phyloP scores from a whole-genome alignment of 2,888 invertebrate species.

The Nycteola revayana region DNA sequence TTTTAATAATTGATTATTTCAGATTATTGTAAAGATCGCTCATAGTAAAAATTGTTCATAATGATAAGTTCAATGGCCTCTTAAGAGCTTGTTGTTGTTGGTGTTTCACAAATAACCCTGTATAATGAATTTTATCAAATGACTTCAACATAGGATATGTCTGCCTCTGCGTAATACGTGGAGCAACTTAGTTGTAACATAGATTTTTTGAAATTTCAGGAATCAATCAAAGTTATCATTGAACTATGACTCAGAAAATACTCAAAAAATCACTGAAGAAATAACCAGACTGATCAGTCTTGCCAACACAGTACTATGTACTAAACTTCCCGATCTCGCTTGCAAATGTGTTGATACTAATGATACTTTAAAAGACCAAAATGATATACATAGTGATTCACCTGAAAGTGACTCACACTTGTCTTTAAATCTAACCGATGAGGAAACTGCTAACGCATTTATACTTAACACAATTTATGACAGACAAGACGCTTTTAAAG shows the following conservation, averaged over 20 bases:
- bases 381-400: constrained; percentile 11
- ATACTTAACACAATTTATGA: constrained; percentile 44
- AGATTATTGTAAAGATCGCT: too few species aligned
- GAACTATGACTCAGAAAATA: constrained; percentile 55
- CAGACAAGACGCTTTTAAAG: constrained; percentile 39
- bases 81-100: too few species aligned
- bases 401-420: constrained; percentile 34
- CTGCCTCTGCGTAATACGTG: too few species aligned
- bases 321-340: constrained; percentile 69
- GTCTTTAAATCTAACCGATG: constrained; percentile 45
- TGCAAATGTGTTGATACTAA: constrained; percentile 46
- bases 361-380: constrained; percentile 31
- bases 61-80: too few species aligned
- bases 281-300: constrained; percentile 72
- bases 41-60: too few species aligned
- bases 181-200: too few species aligned
- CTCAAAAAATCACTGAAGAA: constrained; percentile 66
- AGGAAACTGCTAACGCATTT: constrained; percentile 43
- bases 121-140: too few species aligned
- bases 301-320: constrained; percentile 74
- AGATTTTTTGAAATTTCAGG: constrained; percentile 43
- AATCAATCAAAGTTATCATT: constrained; percentile 61
- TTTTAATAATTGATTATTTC: too few species aligned
- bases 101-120: too few species aligned
- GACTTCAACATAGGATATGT: too few species aligned